phyloP scores from a whole-genome alignment of 2,888 invertebrate genomes.

The Nebria salina region DNA sequence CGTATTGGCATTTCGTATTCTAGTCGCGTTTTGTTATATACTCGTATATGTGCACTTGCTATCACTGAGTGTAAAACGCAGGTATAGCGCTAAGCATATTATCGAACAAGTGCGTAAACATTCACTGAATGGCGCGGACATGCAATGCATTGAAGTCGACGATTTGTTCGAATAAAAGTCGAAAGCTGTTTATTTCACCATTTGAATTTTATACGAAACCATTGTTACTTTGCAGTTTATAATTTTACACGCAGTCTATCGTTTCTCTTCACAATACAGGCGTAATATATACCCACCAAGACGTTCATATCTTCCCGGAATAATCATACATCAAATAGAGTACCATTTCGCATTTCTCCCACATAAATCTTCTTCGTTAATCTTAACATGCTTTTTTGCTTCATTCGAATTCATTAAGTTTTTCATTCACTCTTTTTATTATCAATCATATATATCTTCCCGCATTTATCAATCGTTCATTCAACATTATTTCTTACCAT shows the following conservation, averaged over 20 bases:
- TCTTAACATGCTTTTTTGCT: too few relatives aligned
- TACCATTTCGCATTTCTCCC: too few relatives aligned
- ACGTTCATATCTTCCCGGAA: not conserved
- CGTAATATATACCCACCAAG: not conserved
- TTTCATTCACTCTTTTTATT: too few relatives aligned
- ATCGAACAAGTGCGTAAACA: constrained; percentile 20
- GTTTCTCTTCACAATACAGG: not conserved
- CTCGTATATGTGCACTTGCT: not conserved
- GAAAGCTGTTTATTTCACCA: not conserved
- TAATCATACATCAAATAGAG: too few relatives aligned
- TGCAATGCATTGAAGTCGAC: not conserved
- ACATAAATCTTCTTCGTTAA: too few relatives aligned
- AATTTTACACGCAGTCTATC: not conserved
- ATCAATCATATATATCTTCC: too few relatives aligned
- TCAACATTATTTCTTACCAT: too few relatives aligned
- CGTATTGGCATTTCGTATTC: constrained; percentile 37
- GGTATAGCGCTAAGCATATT: constrained; percentile 18
- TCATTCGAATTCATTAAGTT: too few relatives aligned
- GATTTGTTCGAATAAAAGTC: not conserved
- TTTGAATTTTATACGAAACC: not conserved
- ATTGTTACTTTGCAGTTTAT: not conserved
- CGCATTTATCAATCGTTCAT: too few relatives aligned
- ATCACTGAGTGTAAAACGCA: constrained; percentile 23
- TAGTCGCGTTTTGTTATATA: not conserved
- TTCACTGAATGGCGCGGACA: not conserved